A percentile compares a stretch with the other conserved stretches of the same genome.
Evolutionary conservation across 2,797 vertebrate species (phyloP).

Genomic region (Myioborus miniatus): DNA sequence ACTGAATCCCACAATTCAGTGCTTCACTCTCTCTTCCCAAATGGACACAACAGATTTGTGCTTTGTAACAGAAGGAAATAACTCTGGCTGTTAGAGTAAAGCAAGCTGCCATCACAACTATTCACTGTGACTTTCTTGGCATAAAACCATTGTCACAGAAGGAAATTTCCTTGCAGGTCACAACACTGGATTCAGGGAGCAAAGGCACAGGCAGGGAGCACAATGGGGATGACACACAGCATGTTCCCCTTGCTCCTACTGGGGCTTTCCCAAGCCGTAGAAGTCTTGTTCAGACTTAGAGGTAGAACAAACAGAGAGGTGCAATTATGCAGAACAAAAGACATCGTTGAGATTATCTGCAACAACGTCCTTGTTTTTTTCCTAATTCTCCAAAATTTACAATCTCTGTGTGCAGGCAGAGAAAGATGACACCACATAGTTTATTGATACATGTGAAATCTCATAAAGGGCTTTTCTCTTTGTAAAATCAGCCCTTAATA

Average conservation of each 20-base stretch:
- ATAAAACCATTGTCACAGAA: not conserved
- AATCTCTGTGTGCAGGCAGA: not conserved
- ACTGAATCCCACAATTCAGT: not conserved
- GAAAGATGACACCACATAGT: not conserved
- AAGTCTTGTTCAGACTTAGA: not conserved
- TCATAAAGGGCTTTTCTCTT: not conserved
- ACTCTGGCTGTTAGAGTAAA: not conserved
- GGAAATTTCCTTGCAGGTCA: not conserved
- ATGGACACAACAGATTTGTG: not conserved
- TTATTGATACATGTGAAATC: not conserved
- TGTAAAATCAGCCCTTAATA: not conserved
- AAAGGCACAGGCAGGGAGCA: not conserved
- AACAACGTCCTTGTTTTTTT: not conserved
- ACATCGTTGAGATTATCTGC: not conserved
- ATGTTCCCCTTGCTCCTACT: not conserved
- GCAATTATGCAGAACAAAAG: not conserved
- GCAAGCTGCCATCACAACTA: not conserved
- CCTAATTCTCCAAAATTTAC: not conserved
- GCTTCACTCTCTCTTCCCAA: not conserved
- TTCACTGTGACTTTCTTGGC: not conserved
- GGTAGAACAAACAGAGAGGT: not conserved
- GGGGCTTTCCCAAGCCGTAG: not conserved
- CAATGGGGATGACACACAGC: not conserved
- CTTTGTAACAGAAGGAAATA: not conserved
- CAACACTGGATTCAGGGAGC: not conserved